Percentiles rank a stretch among this genome's conserved stretches.
These are phyloP conservation scores for Aporophyla nigra DNA, from an alignment of 2,888 invertebrate genomes.

Conservation along the genomic window DNA sequence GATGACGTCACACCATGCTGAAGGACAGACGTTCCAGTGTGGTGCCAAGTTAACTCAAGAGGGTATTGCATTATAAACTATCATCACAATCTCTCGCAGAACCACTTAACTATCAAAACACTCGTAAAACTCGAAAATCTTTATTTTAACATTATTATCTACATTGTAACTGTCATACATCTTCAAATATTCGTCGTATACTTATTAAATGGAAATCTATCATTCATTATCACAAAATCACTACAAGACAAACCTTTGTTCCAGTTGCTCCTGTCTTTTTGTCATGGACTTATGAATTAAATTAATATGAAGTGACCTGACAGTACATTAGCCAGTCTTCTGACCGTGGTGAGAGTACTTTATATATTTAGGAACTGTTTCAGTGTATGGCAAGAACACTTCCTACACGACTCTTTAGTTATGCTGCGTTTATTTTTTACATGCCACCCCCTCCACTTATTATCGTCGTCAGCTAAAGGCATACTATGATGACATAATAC, in stretches of 20 bases:
- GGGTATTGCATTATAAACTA: conserved; percentile 1
- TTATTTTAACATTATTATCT: conserved; percentile 44
- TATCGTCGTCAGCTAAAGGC: background rate
- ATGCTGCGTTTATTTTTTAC: background rate
- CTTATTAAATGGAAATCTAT: conserved; percentile 33
- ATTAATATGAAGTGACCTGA: conserved; percentile 41
- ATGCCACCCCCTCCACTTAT: background rate
- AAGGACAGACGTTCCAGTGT: background rate
- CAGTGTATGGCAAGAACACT: background rate
- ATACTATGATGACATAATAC: background rate
- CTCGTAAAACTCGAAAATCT: conserved; percentile 8
- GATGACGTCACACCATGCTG: conserved; percentile 1
- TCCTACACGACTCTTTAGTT: background rate
- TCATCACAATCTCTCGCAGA: conserved; percentile 3
- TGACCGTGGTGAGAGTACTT: conserved; percentile 16
- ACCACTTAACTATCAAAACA: conserved; percentile 19
- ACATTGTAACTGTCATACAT: conserved; percentile 45
- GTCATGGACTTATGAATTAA: conserved; percentile 51
- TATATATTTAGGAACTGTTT: conserved; percentile 29
- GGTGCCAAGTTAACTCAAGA: conserved; percentile 6
- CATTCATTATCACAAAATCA: conserved; percentile 57
- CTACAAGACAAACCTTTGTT: conserved; percentile 48
- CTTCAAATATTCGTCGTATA: conserved; percentile 50
- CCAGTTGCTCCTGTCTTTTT: conserved; percentile 46
- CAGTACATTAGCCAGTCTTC: conserved; percentile 20